Base-by-base conservation (phyloP, 2,113 vertebrate genomes). In the Macquaria australasica region DNA sequence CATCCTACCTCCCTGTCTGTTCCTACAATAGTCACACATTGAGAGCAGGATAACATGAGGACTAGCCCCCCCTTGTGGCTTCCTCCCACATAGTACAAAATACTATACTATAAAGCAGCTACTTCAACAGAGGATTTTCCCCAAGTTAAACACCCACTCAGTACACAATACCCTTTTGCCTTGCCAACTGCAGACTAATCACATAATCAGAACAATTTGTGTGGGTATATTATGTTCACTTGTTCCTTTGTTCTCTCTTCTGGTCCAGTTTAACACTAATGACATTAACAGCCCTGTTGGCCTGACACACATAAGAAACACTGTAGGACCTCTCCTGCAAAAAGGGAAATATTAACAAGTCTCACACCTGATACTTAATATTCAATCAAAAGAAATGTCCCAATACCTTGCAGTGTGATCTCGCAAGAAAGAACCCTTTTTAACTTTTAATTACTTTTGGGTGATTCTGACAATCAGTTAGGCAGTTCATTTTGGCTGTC, bases 11-110 rank as follows among this genome's bases (percentile, higher is more conserved):
- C 45, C 23, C 4, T 37, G 50, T 28, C 59, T 63, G 25, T 53
- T 68, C 55, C 34, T 11, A 18, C 39, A 67, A 39, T 66, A 60
- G 81, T 74, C 11, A 48, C 50, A 83, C 2, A 58, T 14, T 9
- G 28, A 59, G 34, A 73, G 45, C 21, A 34, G 34, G 45, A 70
- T 67, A 62, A 73, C 18, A 79, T 51, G 48, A 78, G 28, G 37
- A 72, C 58, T 34, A 43, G 39, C 71, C 37, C 77, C 82, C 62
- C 39, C 77, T 86, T 81, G 85, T 81, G 87, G 80, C 45, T n/a
- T 14, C 4, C 43, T 43, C 4, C 10, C 45, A 71, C 31, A 59
- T 66, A 2, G 18, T 59, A 48, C 48, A 43, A 70, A 67, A 21
- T 67, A 21, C 3, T 31, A 41, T 56, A 55, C 3, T n/a, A 4